Evolutionary conservation across 1,140 invertebrate genomes (phyloP).

Genomic region (Hylyphantes graminicola): DNA sequence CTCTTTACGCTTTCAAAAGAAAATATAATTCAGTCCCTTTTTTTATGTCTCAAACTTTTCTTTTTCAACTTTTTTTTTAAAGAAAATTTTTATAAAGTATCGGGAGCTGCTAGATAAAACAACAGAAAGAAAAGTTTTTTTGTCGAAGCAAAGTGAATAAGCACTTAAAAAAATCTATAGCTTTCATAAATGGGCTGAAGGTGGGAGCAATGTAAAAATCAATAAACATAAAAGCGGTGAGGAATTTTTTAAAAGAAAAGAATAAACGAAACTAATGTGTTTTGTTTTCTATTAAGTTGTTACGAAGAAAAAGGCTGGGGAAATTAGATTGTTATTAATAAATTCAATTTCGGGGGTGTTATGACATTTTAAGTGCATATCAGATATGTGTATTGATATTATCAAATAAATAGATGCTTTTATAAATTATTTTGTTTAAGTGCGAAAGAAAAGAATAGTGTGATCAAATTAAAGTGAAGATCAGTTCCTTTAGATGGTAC

Average conservation of each 20-base stretch:
- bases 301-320: no score
- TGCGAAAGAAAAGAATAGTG: no score
- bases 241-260: not conserved
- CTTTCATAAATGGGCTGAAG: slow-evolving; percentile 32
- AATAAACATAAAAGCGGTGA: slow-evolving; percentile 23
- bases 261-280: no score
- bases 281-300: no score
- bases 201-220: slow-evolving; percentile 25
- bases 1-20: slow-evolving; percentile 7
- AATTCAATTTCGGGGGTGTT: no score
- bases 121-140: slow-evolving; percentile 14
- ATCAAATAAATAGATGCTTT: no score
- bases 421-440: no score
- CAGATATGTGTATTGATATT: no score
- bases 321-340: no score
- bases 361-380: no score
- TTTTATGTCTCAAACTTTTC: slow-evolving; percentile 11
- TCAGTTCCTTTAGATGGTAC: no score
- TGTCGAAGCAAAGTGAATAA: slow-evolving; percentile 26
- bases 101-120: slow-evolving; percentile 10
- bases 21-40: slow-evolving; percentile 30
- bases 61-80: slow-evolving; percentile 12
- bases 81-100: slow-evolving; percentile 16
- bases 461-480: no score
- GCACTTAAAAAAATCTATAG: slow-evolving; percentile 39